Percentiles rank a stretch among this genome's conserved stretches.
Evolutionary conservation across 2,888 invertebrate species (phyloP).

Genomic region (Cotesia congregata): DNA sequence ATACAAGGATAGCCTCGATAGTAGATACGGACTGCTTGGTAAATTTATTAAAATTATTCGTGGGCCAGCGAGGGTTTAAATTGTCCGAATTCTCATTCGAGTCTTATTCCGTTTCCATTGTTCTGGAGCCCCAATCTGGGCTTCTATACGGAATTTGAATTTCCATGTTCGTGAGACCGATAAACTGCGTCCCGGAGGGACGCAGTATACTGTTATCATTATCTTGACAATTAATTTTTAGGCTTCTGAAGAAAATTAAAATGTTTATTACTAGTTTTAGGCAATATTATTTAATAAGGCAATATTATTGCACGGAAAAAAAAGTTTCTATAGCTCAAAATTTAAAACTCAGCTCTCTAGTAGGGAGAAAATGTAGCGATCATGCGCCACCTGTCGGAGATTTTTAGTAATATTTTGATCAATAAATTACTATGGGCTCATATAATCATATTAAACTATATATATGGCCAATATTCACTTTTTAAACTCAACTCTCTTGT

Average conservation of each 20-base stretch:
- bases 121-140: constrained; percentile 35
- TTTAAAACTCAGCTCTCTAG: no score
- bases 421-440: no score
- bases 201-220: not conserved
- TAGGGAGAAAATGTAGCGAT: no score
- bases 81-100: constrained; percentile 51
- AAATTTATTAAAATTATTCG: constrained; percentile 69
- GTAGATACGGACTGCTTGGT: constrained; percentile 57
- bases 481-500: no score
- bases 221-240: not conserved
- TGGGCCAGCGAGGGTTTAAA: constrained; percentile 52
- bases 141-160: constrained; percentile 2
- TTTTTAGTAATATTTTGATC: no score
- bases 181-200: constrained; percentile 13
- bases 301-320: no score
- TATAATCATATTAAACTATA: no score
- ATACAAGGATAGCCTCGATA: constrained; percentile 43
- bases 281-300: no score
- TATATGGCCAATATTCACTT: no score
- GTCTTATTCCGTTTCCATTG: constrained; percentile 47
- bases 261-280: no score
- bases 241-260: not conserved
- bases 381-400: no score
- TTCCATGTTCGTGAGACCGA: constrained; percentile 17
- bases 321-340: no score